phyloP scores from a whole-genome alignment of 1,140 invertebrate species.

The Frieseomelitta varia region DNA sequence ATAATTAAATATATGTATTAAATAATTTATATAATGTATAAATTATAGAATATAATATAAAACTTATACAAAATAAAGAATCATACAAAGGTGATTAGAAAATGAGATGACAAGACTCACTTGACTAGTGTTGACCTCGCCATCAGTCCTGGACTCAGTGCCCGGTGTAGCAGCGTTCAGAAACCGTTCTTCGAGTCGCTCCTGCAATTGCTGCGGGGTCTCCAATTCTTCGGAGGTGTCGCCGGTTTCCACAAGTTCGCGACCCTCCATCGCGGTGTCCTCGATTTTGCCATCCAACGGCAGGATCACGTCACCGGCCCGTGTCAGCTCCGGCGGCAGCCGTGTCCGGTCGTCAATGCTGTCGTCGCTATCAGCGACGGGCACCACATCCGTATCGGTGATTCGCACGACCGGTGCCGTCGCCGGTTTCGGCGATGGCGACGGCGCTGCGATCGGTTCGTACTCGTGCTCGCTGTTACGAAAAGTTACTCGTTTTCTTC shows the following conservation, averaged over 20 bases:
- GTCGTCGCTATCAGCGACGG: constrained; percentile 81
- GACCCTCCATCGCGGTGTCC: constrained; percentile 78
- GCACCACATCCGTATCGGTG: constrained; percentile 79
- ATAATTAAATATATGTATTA: no score
- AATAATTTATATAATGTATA: no score
- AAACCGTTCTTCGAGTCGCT: constrained; percentile 83
- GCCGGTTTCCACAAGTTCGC: constrained; percentile 74
- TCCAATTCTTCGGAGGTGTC: constrained; percentile 77
- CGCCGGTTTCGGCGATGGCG: constrained; percentile 76
- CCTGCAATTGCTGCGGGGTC: constrained; percentile 80
- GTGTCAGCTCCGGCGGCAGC: constrained; percentile 70
- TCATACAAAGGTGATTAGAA: background rate
- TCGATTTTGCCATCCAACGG: constrained; percentile 80
- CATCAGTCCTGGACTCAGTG: constrained; percentile 85
- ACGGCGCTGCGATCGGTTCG: constrained; percentile 86
- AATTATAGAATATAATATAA: no score
- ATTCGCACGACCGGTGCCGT: constrained; percentile 79
- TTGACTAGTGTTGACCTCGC: constrained; percentile 87
- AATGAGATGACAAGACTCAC: no score
- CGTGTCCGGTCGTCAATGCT: constrained; percentile 78
- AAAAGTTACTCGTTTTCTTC: constrained; percentile 52
- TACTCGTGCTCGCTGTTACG: constrained; percentile 92
- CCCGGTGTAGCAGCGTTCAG: constrained; percentile 82
- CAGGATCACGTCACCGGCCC: constrained; percentile 78
- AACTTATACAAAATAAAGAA: background rate